Evolutionary conservation across 2,888 invertebrate species (phyloP).

Genomic region (Ectemnius lituratus): DNA sequence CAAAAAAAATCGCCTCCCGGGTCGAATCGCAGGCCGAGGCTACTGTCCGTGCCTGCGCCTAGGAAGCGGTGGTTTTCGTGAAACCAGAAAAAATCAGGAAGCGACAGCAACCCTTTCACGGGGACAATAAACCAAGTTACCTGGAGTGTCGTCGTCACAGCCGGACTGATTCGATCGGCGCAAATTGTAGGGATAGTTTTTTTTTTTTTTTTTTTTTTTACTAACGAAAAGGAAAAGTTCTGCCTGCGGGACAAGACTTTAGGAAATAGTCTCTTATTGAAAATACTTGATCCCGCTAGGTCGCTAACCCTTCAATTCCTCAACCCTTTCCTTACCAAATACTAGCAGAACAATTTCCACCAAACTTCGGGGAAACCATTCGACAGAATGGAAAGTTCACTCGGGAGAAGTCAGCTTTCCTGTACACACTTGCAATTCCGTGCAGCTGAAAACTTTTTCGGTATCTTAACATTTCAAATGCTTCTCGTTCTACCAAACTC

Average conservation of each 20-base stretch:
- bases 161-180: slow-evolving; percentile 21
- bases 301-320: slow-evolving; percentile 44
- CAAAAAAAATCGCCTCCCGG: slow-evolving; percentile 49
- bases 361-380: slow-evolving; percentile 34
- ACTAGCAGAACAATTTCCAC: slow-evolving; percentile 32
- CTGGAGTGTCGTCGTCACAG: slow-evolving; percentile 16
- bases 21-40: slow-evolving; percentile 64
- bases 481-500: neutral
- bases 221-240: neutral
- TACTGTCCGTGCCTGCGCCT: slow-evolving; percentile 42
- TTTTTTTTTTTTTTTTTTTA: too few species aligned
- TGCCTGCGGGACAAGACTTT: slow-evolving; percentile 42
- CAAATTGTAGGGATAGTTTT: slow-evolving; percentile 29
- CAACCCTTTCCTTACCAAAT: slow-evolving; percentile 3
- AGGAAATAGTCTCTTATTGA: slow-evolving; percentile 33
- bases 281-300: slow-evolving; percentile 64
- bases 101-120: slow-evolving; percentile 43
- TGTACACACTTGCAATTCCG: slow-evolving; percentile 22
- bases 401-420: slow-evolving; percentile 12
- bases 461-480: slow-evolving; percentile 15
- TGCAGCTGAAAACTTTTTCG: slow-evolving; percentile 31
- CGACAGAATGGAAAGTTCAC: slow-evolving; percentile 15
- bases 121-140: slow-evolving; percentile 27
- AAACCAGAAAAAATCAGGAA: slow-evolving; percentile 67
- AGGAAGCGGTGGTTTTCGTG: slow-evolving; percentile 61